A percentile compares a stretch with the other conserved stretches of the same genome.
Evolutionary conservation across 2,113 vertebrate genomes (phyloP).

Genomic region (Mormyrus lacerda): DNA sequence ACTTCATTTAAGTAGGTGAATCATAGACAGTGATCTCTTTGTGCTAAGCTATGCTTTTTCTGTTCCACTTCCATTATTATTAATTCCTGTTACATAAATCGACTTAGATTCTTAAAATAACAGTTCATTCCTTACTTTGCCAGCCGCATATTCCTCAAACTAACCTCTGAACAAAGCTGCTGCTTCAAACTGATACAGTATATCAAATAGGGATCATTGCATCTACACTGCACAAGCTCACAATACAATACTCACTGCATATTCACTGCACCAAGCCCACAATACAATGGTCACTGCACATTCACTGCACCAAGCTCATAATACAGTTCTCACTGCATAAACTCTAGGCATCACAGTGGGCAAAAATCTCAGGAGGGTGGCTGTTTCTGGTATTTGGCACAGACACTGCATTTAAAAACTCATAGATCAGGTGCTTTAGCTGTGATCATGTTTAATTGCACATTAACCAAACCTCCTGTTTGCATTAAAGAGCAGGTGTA

Average conservation of each 20-base stretch:
- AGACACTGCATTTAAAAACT: background rate
- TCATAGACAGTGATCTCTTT: background rate
- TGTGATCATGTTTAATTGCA: background rate
- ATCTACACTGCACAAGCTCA: background rate
- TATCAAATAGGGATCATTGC: background rate
- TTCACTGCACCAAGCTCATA: background rate
- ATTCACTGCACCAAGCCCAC: background rate
- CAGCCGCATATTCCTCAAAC: background rate
- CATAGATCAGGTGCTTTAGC: background rate
- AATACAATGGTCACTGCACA: background rate
- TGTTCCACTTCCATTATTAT: background rate
- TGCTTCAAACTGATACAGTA: background rate
- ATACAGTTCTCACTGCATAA: too few species aligned
- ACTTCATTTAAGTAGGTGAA: conserved; percentile 1
- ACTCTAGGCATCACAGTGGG: too few species aligned
- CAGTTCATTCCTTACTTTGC: background rate
- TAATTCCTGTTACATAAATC: conserved; percentile 2
- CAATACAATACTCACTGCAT: background rate
- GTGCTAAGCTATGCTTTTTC: background rate
- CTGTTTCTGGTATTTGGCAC: background rate
- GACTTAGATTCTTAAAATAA: conserved; percentile 3
- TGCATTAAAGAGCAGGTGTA: background rate
- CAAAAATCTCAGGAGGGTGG: background rate
- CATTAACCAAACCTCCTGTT: background rate
- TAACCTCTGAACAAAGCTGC: background rate